Base-by-base conservation (phyloP, 2,113 vertebrate genomes). In the Nestor notabilis region DNA sequence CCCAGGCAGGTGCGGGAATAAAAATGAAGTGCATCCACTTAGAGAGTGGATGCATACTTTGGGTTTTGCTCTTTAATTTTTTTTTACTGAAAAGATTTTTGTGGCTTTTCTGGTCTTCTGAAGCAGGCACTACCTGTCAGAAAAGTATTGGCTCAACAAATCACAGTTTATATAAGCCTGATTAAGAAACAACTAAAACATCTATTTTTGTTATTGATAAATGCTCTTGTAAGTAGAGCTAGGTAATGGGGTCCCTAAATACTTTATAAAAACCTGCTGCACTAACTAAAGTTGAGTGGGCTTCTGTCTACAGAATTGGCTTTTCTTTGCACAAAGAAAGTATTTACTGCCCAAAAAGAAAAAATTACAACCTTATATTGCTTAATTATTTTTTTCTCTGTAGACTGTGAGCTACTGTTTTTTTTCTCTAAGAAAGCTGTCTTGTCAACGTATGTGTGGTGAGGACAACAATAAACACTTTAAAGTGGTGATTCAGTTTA, bases 11-110 rank as follows among this genome's bases (percentile, higher is more conserved):
- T 71, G 31, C 78, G 19, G 19, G 9, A 5, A 3, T 49, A 53
- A 66, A 61, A 65, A 4, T 0, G 0, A 44, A 58, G 29, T 56
- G 10, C 35, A n/a, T n/a, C n/a, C n/a, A n/a, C 17, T 35, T 50
- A n/a, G 7, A 37, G 7, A 81, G 33, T 24, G 28, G 25, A 14
- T 50, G 31, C 25, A 10, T 8, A 49, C 11, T 20, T 78, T 64
- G 25, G 14, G 24, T 31, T 85, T 76, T 65, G 17, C n/a, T 74
- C 3, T 61, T 15, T 27, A 41, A 10, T 14, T 19, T 10, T 17
- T 17, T 70, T 61, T 27, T 2, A 46, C 5, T 64, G 2, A 39
- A 69, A 66, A 49, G 10, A 6, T 9, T 68, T 3, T 25, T 3
- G 2, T 10, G 12, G 9, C 35, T 90, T 90, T 60, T 80, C 17